Conservation (phyloP, 2,113 vertebrate species). For the Montifringilla adamsi region DNA sequence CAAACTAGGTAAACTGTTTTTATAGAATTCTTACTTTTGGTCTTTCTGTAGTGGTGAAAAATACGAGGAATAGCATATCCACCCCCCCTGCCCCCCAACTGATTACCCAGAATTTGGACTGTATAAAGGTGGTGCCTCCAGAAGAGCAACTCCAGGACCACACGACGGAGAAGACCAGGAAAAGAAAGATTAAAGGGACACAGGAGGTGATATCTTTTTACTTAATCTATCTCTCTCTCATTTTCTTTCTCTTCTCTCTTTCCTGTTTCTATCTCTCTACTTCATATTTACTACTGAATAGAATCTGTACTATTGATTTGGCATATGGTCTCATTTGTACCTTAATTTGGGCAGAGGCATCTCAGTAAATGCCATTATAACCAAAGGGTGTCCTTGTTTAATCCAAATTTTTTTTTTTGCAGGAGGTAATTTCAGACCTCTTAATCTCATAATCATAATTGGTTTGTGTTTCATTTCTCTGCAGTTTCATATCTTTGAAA, state of each 20-base stretch:
- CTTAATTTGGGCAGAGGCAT: neutral
- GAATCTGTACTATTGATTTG: neutral
- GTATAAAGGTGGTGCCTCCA: neutral
- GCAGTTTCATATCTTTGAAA: neutral
- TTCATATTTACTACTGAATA: neutral
- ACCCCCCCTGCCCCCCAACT: accelerated
- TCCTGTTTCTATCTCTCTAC: neutral
- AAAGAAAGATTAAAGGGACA: neutral
- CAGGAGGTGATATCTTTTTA: neutral
- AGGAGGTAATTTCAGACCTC: neutral
- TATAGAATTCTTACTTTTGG: neutral
- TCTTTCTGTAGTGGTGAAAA: neutral
- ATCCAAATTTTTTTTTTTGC: neutral
- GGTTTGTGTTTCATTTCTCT: neutral
- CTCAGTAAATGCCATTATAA: neutral
- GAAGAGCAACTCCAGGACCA: neutral
- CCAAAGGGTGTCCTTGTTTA: accelerated
- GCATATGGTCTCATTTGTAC: neutral
- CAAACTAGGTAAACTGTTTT: conserved; percentile 59
- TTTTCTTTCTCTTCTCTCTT: neutral
- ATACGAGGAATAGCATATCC: neutral
- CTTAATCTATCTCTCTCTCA: neutral
- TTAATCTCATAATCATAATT: neutral
- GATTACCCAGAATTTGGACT: neutral
- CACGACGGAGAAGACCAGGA: neutral